Conservation (phyloP, 2,888 invertebrate genomes). For the Lithophane leautieri region DNA sequence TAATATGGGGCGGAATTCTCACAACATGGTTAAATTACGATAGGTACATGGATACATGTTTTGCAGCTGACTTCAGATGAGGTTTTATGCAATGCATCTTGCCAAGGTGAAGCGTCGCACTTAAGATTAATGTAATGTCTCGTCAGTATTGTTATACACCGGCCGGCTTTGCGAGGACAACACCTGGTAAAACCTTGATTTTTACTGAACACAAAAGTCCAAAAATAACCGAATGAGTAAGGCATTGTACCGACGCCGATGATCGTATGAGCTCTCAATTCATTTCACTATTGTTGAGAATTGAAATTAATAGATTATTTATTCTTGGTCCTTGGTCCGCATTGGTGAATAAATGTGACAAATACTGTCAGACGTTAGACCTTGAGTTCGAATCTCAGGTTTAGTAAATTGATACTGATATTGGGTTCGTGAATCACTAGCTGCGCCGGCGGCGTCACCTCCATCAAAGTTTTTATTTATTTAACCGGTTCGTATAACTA, state of each 20-base stretch:
- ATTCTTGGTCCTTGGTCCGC: not conserved
- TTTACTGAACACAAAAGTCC: conserved; percentile 1
- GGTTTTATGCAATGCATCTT: not conserved
- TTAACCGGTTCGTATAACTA: no score
- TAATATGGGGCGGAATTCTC: not conserved
- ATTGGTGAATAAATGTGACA: not conserved
- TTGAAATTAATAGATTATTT: not conserved
- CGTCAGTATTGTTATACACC: not conserved
- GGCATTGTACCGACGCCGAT: not conserved
- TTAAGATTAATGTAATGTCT: not conserved
- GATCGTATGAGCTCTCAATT: conserved; percentile 1
- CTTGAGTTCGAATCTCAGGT: conserved; percentile 33
- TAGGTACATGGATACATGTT: not conserved
- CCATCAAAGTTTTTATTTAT: not conserved
- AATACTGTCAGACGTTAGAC: conserved; percentile 2
- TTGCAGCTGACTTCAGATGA: not conserved
- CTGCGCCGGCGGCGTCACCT: not conserved
- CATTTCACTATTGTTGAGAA: conserved; percentile 13
- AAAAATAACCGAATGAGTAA: conserved; percentile 36
- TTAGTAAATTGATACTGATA: conserved; percentile 23
- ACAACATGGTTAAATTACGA: not conserved
- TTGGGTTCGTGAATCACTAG: conserved; percentile 15
- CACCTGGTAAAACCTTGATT: conserved; percentile 18
- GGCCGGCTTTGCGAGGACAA: conserved; percentile 11
- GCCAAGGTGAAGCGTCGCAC: conserved; percentile 13